Evolutionary conservation across 2,797 vertebrate genomes (phyloP), one percentile per base, ranked within the genome.

Genomic region (Huso huso): DNA sequence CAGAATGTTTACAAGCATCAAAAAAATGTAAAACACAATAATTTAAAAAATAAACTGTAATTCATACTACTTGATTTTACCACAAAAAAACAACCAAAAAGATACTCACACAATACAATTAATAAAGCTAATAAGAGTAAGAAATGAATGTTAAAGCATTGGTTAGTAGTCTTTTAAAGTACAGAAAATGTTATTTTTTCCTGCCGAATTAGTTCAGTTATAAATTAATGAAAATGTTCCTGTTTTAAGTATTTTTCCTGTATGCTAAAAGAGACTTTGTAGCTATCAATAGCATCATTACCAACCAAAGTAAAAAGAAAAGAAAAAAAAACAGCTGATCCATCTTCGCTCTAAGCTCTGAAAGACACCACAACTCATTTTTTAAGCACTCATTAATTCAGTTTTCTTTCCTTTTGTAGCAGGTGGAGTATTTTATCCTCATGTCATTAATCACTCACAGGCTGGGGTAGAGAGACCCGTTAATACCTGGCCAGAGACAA

Each of bases 401-500:
- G 8, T 73, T 86, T 83, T 81, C 72, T 70, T 70, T 69, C 65
- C 67, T 83, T 66, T 68, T 83, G 66, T 69, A 78, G 78, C 76
- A 88, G 78, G 78, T 85, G 76, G 74, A 77, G 69, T 72, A 82
- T 80, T 87, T 84, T 79, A 72, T 83, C 75, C 85, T 83, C 71
- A 78, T 82, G 73, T 87, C 78, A 83, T 88, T 87, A 86, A 85
- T 87, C 79, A 86, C 52, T 76, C 77, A 68, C 69, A 68, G 50
- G 60, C 75, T 83, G 79, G 80, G 72, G 75, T 82, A 72, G 74
- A 82, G 74, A 81, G 74, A 53, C 77, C 75, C 83, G 71, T 85
- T 85, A 84, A 82, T 84, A 82, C 70, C 66, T 80, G 74, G 71
- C 79, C 76, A 70, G 69, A 79, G 70, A 71, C 3, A 69, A 73